A percentile compares a stretch with the other conserved stretches of the same genome.
These are phyloP conservation scores for Heteromurus nitidus DNA, from an alignment of 2,888 invertebrate genomes.

Conservation along the genomic window DNA sequence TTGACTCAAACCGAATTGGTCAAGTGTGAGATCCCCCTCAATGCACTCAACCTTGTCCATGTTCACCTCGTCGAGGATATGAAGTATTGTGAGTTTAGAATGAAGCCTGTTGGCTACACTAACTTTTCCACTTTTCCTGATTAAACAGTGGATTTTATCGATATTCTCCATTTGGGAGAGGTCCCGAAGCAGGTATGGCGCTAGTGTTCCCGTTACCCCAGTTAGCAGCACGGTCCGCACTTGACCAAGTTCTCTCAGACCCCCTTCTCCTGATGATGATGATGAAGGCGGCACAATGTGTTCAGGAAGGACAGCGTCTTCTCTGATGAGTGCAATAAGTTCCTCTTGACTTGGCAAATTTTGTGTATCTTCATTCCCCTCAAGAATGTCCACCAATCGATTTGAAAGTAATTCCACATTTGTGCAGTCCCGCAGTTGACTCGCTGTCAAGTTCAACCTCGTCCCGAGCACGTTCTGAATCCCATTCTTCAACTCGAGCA, in stretches of 20 bases:
- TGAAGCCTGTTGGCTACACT: neutral
- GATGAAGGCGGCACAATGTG: conserved; percentile 11
- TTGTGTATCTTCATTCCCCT: neutral
- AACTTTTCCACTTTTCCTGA: conserved; percentile 18
- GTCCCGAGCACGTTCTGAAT: conserved; percentile 50
- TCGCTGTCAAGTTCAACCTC: conserved; percentile 29
- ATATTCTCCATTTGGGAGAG: neutral
- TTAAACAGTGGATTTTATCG: conserved; percentile 35
- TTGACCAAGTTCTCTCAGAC: neutral
- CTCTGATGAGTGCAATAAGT: conserved; percentile 11
- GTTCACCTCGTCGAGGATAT: neutral
- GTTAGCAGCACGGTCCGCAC: conserved; percentile 36
- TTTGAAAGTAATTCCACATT: neutral
- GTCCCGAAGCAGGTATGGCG: conserved; percentile 37
- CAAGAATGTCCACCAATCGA: neutral
- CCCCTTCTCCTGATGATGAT: no score
- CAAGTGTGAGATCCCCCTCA: neutral
- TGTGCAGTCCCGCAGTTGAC: conserved; percentile 16
- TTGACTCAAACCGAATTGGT: neutral
- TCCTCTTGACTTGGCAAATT: conserved; percentile 31
- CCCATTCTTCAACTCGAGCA: conserved; percentile 56
- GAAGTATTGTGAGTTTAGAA: neutral
- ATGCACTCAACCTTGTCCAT: conserved; percentile 1
- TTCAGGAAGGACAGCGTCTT: conserved; percentile 40
- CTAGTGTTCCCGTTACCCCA: conserved; percentile 37